A percentile compares a stretch with the other conserved stretches of the same genome.
phyloP scores from a whole-genome alignment of 2,888 invertebrate species.

The Norana najaformis region DNA sequence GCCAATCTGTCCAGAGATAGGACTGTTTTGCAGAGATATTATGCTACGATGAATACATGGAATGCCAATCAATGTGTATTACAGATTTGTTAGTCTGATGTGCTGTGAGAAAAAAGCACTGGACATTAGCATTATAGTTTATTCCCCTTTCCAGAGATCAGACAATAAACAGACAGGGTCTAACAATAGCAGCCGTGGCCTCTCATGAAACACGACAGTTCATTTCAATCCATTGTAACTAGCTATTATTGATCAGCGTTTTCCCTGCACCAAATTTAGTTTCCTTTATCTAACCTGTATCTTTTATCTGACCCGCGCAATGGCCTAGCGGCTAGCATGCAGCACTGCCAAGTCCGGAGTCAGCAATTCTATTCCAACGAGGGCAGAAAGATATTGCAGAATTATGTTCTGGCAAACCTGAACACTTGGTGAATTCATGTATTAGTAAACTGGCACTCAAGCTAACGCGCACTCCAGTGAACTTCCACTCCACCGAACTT shows the following conservation, averaged over 20 bases:
- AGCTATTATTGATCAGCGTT: not conserved
- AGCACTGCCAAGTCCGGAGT: not conserved
- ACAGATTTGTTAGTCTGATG: no score
- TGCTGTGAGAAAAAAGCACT: no score
- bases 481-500: not conserved
- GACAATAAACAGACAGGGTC: not conserved
- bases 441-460: not conserved
- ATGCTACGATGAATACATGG: not conserved
- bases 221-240: not conserved
- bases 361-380: not conserved
- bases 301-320: not conserved
- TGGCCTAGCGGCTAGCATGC: not conserved
- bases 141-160: no score
- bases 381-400: not conserved
- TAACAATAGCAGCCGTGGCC: not conserved
- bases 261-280: not conserved
- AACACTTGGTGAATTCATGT: not conserved
- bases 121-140: no score
- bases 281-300: not conserved
- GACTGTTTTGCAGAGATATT: not conserved
- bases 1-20: no score
- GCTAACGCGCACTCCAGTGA: not conserved
- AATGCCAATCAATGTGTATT: not conserved
- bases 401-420: not conserved
- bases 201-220: not conserved